Conservation (phyloP, 2,888 invertebrate genomes). For the Tachina fera region DNA sequence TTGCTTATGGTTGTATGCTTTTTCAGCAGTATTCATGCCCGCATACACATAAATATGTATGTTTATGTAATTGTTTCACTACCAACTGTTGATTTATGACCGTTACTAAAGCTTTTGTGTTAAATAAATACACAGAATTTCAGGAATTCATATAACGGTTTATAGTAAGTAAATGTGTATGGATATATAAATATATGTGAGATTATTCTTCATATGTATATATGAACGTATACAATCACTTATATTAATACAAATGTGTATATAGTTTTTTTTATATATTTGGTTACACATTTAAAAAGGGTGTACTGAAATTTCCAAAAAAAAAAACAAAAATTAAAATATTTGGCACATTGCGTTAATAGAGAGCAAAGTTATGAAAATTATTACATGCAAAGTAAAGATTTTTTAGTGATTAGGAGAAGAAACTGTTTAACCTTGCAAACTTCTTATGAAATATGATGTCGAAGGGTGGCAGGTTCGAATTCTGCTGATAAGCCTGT, state of each 20-base stretch:
- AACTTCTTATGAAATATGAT: too few species aligned
- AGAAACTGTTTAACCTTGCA: too few species aligned
- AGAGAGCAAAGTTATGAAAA: too few species aligned
- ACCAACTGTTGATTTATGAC: constrained; percentile 68
- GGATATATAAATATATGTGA: neutral
- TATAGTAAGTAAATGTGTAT: constrained; percentile 1
- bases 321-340: too few species aligned
- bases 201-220: neutral
- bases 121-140: constrained; percentile 47
- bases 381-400: too few species aligned
- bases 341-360: too few species aligned
- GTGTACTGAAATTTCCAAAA: too few species aligned
- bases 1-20: neutral
- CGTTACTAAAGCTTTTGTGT: constrained; percentile 36
- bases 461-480: too few species aligned
- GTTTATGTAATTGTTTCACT: constrained; percentile 39
- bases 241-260: neutral
- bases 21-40: neutral
- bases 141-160: constrained; percentile 25
- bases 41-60: neutral
- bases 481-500: too few species aligned
- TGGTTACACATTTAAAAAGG: neutral
- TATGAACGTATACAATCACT: neutral
- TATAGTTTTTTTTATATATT: neutral
- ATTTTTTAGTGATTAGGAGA: too few species aligned